These are phyloP conservation scores for Ciconia boyciana DNA, from an alignment of 2,113 vertebrate genomes.

Conservation along the genomic window DNA sequence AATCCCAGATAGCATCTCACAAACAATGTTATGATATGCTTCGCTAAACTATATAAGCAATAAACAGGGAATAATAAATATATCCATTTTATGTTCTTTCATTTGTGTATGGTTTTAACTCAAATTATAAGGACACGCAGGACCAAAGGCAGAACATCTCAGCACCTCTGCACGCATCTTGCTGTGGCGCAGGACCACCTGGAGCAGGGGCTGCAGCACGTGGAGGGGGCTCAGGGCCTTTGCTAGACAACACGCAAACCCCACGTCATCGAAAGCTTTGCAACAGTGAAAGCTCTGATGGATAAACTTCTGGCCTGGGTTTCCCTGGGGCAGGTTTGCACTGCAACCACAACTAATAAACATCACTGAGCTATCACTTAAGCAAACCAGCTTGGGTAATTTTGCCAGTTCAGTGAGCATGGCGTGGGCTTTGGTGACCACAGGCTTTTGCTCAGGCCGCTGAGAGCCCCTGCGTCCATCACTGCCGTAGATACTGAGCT, in stretches of 20 bases:
- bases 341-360: not conserved
- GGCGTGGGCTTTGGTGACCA: not conserved
- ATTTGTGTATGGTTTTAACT: not conserved
- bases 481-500: accelerated
- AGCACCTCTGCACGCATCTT: not conserved
- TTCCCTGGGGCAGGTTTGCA: not conserved
- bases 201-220: not conserved
- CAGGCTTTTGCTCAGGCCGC: not conserved
- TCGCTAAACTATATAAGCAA: not conserved
- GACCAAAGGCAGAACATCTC: not conserved
- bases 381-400: not conserved
- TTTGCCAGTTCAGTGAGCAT: not conserved
- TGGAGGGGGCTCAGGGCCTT: not conserved
- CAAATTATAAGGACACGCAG: not conserved
- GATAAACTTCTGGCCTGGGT: not conserved
- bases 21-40: not conserved
- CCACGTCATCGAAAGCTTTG: accelerated
- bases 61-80: not conserved
- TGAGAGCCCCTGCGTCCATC: not conserved
- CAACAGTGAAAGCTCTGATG: not conserved
- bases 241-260: not conserved
- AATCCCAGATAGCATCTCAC: slow-evolving; percentile 39
- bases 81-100: not conserved
- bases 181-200: not conserved
- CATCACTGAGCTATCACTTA: not conserved